Evolutionary conservation across 1,140 invertebrate genomes (phyloP), one percentile per base, ranked within the genome.

Genomic region (Neodiprion pinetum): DNA sequence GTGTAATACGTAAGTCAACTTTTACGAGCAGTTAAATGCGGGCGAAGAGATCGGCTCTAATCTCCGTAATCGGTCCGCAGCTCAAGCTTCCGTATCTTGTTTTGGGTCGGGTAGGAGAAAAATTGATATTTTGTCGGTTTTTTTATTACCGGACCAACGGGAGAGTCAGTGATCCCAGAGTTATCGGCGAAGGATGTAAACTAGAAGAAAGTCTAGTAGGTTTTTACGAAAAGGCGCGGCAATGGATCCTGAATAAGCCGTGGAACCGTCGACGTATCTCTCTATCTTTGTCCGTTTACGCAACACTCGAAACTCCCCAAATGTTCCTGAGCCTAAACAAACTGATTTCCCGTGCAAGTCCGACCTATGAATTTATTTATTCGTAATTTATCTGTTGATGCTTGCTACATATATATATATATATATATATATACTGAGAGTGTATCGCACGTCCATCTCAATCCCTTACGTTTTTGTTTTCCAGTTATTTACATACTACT

Each of bases 21-120:
- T 61, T 80, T 80, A 78, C 75, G 78, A 76, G 71, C 73, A 67
- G 73, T 71, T 23, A 73, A 76, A 81, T 79, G 78, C 75, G 65
- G 47, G 12, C 65, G 23, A 66, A 66, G 66, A 66, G 53, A 61
- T 61, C 11, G n/a, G 11, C 17, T 47, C 67, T 23, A 69, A 69
- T 69, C 14, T 17, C 67, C 67, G 67, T 69, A 69, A 69, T 69
- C 67, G 67, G 21, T 11, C 4, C 4, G 21, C 67, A 21, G 67
- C 67, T 14, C 61, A 14, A 14, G 12, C 17, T 65, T 23, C 40
- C 67, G 11, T 69, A 61, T 61, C 28, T 40, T 40, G 28, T 61
- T 61, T 17, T 17, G 53, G 11, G 53, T 12, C 11, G 53, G 2
- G 28, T 40, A 40, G 28, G 5, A 40, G n/a, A 61, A 61, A 61